Evolutionary conservation across 2,113 vertebrate genomes (phyloP).

Genomic region (Diadophis punctatus): DNA sequence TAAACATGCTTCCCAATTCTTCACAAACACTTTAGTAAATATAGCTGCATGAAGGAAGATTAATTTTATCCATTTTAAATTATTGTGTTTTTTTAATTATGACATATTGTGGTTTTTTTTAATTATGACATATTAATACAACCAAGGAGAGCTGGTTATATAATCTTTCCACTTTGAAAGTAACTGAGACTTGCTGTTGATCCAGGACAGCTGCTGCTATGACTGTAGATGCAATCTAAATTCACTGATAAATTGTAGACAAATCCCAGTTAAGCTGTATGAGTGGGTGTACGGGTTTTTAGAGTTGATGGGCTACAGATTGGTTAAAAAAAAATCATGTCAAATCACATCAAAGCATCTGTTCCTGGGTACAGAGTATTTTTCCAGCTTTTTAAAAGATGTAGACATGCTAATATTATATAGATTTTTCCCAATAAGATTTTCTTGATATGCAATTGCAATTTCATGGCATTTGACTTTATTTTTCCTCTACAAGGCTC

Average conservation of each 20-base stretch:
- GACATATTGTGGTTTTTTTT: constrained; percentile 37
- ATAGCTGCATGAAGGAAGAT: constrained; percentile 35
- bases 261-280: constrained; percentile 78
- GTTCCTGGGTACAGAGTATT: constrained; percentile 58
- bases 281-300: constrained; percentile 52
- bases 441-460: constrained; percentile 8
- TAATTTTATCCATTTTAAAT: constrained; percentile 39
- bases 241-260: constrained; percentile 67
- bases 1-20: constrained; percentile 13
- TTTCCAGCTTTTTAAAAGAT: constrained; percentile 55
- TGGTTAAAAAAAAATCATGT: constrained; percentile 47
- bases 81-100: constrained; percentile 37
- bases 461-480: constrained; percentile 48
- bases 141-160: constrained; percentile 47
- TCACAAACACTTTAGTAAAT: constrained; percentile 28
- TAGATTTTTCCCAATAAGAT: constrained; percentile 12
- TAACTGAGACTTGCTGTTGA: constrained; percentile 54
- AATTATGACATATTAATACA: constrained; percentile 45
- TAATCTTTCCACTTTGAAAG: constrained; percentile 57
- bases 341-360: constrained; percentile 74
- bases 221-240: constrained; percentile 61
- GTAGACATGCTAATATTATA: constrained; percentile 54
- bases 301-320: constrained; percentile 61
- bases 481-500: constrained; percentile 26
- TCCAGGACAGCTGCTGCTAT: constrained; percentile 53